Conservation (phyloP, 2,888 invertebrate genomes). For the Lobophora halterata region DNA sequence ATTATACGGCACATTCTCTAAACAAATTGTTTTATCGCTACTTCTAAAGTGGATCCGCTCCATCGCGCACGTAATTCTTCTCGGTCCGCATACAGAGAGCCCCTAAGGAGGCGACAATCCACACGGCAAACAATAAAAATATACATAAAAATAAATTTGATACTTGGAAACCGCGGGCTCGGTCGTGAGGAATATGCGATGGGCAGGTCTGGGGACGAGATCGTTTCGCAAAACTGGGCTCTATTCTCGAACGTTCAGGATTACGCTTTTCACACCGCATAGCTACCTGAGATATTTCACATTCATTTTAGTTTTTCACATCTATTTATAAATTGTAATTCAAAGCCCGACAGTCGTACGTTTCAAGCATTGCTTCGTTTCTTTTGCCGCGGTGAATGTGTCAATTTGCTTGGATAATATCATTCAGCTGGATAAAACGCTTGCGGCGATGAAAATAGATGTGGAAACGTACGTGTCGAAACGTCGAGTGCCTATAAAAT, state of each 20-base stretch:
- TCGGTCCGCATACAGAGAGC: slow-evolving; percentile 76
- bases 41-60: slow-evolving; percentile 65
- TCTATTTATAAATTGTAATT: background rate
- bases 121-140: slow-evolving; percentile 75
- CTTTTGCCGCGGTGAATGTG: slow-evolving; percentile 29
- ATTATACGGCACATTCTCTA: slow-evolving; percentile 63
- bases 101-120: slow-evolving; percentile 75
- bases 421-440: slow-evolving; percentile 51
- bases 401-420: slow-evolving; percentile 44
- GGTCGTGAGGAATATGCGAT: slow-evolving; percentile 62
- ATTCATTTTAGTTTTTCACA: too few species aligned
- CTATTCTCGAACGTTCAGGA: slow-evolving; percentile 18
- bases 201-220: slow-evolving; percentile 34
- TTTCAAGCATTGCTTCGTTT: slow-evolving; percentile 11
- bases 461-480: slow-evolving; percentile 56
- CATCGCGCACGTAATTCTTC: slow-evolving; percentile 70
- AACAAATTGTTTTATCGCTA: slow-evolving; percentile 76
- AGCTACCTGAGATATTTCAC: too few species aligned
- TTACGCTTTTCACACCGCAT: too few species aligned
- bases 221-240: slow-evolving; percentile 35
- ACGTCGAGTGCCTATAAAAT: slow-evolving; percentile 55
- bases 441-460: slow-evolving; percentile 53
- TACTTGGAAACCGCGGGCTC: slow-evolving; percentile 58
- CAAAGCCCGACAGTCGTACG: slow-evolving; percentile 20
- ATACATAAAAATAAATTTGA: slow-evolving; percentile 77